Base-by-base conservation (phyloP, 2,113 vertebrate species). In the Engystomops pustulosus region DNA sequence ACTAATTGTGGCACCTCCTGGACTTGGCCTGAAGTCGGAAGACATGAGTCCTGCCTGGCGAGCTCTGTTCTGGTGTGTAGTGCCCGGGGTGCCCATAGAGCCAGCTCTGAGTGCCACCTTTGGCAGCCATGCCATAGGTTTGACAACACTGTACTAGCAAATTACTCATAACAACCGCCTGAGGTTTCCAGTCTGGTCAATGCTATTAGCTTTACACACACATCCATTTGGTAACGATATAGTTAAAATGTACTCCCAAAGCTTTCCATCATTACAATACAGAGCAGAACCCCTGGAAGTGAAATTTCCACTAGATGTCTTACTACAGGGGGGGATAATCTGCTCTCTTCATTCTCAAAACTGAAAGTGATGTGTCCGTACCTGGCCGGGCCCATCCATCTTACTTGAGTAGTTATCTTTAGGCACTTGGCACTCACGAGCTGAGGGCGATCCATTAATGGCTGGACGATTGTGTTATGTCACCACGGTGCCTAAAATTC, bases 401-500 rank as follows among this genome's bases (percentile, higher is more conserved):
- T 72, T 58, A 58, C 80, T 82, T 82, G 49, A 82, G 49, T 12
- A 18, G 30, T 44, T 49, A 77, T 77, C 74, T 77, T 58, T 38
- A 81, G 70, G 60, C 58, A 65, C 32, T 62, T 75, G 60, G 82
- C 36, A 18, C 15, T 55, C 62, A 36, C 62, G 70, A 69, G 62
- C 62, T 68, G 47, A 30, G 7, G 45, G 51, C 53, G 83, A 79
- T 79, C 83, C 83, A 69, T 53, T 84, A 78, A 78, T 77, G 81
- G 81, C 41, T 8, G 55, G 17, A 36, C 15, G 67, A 72, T 74
- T 74, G 41, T 58, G 62, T 51, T 32, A 41, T 78, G 53, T 55
- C 83, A 78, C 45, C 17, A 70, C 44, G 62, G 75, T 58, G 60
- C 44, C 81, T 41, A 85, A 85, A 85, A 70, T 30, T 79, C 75